Evolutionary conservation across 2,113 vertebrate species (phyloP).

Genomic region (Chloebia gouldiae): DNA sequence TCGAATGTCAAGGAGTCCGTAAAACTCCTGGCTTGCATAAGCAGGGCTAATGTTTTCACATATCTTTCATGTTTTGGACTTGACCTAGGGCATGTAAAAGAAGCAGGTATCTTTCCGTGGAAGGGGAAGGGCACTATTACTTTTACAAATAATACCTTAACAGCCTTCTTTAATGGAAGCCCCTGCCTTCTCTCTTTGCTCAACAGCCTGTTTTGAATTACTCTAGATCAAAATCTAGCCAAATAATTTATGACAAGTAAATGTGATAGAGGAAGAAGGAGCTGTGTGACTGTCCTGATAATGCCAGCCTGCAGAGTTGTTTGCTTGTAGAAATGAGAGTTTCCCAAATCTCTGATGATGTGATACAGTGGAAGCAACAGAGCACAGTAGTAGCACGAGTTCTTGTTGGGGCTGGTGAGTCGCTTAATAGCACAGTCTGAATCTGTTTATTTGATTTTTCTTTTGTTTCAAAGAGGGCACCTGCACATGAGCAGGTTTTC

Average conservation of each 20-base stretch:
- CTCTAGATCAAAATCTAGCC: neutral
- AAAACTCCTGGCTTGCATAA: constrained; percentile 14
- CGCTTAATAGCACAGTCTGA: neutral
- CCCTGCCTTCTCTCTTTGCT: neutral
- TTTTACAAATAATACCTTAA: neutral
- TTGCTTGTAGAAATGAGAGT: neutral
- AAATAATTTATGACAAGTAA: neutral
- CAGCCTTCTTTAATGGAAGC: neutral
- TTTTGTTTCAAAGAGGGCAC: neutral
- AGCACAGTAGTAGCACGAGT: neutral
- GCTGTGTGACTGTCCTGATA: neutral
- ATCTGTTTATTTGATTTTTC: neutral
- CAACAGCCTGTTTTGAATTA: neutral
- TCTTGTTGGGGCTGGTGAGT: neutral
- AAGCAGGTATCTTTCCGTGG: neutral
- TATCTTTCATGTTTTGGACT: neutral
- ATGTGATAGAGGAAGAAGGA: neutral
- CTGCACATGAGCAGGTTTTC: accelerated
- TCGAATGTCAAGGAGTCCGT: neutral
- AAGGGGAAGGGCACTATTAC: neutral
- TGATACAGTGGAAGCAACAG: neutral
- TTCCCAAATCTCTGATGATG: neutral
- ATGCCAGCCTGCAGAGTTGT: neutral
- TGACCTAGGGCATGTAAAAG: neutral
- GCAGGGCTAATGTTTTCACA: neutral